Conservation (phyloP, 2,888 invertebrate genomes). For the Dolichomitus sp. region DNA sequence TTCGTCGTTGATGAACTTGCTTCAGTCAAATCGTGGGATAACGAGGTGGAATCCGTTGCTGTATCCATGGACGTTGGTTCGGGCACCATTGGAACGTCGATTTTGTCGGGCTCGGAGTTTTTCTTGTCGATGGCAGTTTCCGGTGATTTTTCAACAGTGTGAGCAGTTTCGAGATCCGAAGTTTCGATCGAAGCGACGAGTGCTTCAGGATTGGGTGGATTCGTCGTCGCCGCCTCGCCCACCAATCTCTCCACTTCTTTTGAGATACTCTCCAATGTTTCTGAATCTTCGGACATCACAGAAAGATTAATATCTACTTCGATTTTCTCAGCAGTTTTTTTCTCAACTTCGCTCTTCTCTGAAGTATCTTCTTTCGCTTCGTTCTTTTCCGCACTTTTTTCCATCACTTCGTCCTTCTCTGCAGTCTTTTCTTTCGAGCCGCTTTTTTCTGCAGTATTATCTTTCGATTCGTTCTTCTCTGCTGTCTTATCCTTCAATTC, state of each 20-base stretch:
- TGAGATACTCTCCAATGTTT: constrained; percentile 83
- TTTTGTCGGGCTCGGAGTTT: constrained; percentile 11
- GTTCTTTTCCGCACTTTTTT: constrained; percentile 16
- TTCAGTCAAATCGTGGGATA: background rate
- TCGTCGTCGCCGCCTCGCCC: constrained; percentile 66
- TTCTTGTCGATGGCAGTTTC: background rate
- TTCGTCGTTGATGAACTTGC: background rate
- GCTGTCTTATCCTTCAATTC: background rate
- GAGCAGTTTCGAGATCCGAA: constrained; percentile 5
- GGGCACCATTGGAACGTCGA: background rate
- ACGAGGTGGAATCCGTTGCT: background rate
- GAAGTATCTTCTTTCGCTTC: constrained; percentile 7
- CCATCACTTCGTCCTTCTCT: background rate
- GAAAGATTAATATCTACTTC: constrained; percentile 48
- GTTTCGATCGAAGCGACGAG: constrained; percentile 4
- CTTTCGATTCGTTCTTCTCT: background rate
- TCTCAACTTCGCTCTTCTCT: constrained; percentile 15
- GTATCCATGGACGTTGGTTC: background rate
- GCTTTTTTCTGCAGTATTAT: background rate
- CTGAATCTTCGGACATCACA: constrained; percentile 74
- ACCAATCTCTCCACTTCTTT: constrained; percentile 81
- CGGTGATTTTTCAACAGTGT: constrained; percentile 23
- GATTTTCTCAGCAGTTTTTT: constrained; percentile 14
- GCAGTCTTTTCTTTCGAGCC: background rate
- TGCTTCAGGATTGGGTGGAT: background rate